Conservation (phyloP, 2,113 vertebrate species). For the Lasiurus borealis region DNA sequence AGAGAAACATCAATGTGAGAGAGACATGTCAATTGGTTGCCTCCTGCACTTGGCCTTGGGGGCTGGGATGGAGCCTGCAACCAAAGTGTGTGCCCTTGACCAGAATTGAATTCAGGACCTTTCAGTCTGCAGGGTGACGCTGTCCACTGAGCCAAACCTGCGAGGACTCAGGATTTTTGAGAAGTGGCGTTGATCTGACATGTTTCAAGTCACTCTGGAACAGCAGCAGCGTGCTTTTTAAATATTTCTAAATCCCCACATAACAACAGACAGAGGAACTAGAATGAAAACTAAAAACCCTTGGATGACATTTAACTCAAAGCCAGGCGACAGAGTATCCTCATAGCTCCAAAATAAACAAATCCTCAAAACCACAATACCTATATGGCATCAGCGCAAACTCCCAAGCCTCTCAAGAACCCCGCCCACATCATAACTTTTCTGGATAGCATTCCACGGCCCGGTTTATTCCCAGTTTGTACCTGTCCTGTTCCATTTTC, state of each 20-base stretch:
- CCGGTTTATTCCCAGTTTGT: not conserved
- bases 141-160: too few species aligned
- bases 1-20: too few species aligned
- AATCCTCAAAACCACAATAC: not conserved
- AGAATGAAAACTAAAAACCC: not conserved
- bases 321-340: not conserved
- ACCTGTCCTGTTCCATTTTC: not conserved
- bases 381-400: not conserved
- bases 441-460: not conserved
- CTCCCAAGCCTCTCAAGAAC: too few species aligned
- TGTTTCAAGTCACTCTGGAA: not conserved
- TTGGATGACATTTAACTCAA: not conserved
- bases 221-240: not conserved
- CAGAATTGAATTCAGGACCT: too few species aligned
- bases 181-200: not conserved
- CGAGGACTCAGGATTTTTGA: not conserved
- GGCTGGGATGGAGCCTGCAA: too few species aligned
- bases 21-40: too few species aligned
- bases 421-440: not conserved
- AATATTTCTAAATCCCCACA: not conserved
- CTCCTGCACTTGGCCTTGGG: too few species aligned
- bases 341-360: not conserved
- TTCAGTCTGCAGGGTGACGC: too few species aligned
- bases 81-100: too few species aligned
- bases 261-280: not conserved